phyloP scores from a whole-genome alignment of 1,140 invertebrate genomes.

The Danaus melanippus region DNA sequence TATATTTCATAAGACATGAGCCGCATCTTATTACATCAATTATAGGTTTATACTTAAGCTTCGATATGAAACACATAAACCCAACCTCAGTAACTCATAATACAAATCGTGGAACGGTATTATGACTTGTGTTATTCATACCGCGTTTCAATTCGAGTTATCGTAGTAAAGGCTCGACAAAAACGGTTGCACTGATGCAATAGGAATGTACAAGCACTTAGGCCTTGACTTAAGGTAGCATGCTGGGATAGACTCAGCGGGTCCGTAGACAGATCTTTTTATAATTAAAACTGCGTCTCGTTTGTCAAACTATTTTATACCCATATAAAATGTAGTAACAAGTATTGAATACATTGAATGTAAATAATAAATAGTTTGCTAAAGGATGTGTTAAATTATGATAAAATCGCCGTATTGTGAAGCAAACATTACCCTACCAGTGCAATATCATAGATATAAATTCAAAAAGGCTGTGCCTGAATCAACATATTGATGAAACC shows the following conservation, averaged over 20 bases:
- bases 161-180: constrained; percentile 12
- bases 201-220: constrained; percentile 14
- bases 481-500: constrained; percentile 21
- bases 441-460: constrained; percentile 16
- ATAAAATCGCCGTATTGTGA: no score
- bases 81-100: no score
- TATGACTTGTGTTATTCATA: no score
- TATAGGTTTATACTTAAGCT: no score
- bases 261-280: neutral
- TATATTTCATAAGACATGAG: no score
- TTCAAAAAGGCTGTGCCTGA: constrained; percentile 14
- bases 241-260: no score
- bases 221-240: constrained; percentile 11
- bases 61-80: no score
- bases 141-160: constrained; percentile 1
- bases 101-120: no score
- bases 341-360: no score
- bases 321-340: neutral
- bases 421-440: constrained; percentile 1
- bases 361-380: no score
- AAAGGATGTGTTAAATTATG: no score
- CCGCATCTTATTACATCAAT: no score
- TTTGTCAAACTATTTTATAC: constrained; percentile 1
- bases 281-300: neutral
- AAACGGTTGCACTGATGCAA: constrained; percentile 17